Evolutionary conservation across 2,113 vertebrate genomes (phyloP).

Genomic region (Xenopus laevis): DNA sequence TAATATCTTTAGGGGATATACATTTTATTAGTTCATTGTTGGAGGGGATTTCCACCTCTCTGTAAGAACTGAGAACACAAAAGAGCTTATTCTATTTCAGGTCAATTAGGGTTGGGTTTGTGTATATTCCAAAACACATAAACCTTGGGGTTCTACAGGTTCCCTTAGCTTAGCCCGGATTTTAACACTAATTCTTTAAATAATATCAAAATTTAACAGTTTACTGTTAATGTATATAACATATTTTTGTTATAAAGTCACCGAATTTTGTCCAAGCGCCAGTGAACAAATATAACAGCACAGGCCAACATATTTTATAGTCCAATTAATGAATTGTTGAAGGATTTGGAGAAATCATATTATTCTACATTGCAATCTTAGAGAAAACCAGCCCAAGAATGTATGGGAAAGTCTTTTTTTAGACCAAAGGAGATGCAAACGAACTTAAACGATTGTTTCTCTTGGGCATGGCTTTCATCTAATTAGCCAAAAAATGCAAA

Average conservation of each 20-base stretch:
- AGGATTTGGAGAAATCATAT: slow-evolving; percentile 1
- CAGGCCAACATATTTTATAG: too few relatives aligned
- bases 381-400: background rate
- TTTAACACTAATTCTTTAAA: slow-evolving; percentile 10
- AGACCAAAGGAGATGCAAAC: slow-evolving; percentile 8
- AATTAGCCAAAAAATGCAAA: background rate
- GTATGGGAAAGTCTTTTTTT: slow-evolving; percentile 3
- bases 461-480: slow-evolving; percentile 5
- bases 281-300: too few relatives aligned
- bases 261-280: too few relatives aligned
- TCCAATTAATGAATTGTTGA: background rate
- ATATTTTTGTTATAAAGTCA: background rate
- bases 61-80: too few relatives aligned
- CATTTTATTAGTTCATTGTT: too few relatives aligned
- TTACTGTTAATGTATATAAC: background rate
- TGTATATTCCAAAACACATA: slow-evolving; percentile 3
- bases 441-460: background rate
- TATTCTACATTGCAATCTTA: background rate
- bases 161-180: background rate
- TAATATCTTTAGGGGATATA: too few relatives aligned
- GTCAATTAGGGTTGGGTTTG: background rate
- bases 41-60: too few relatives aligned
- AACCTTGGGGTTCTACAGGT: background rate
- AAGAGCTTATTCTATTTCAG: background rate
- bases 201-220: background rate